Base-by-base conservation (phyloP, 2,113 vertebrate genomes). In the Xiphorhynchus elegans region DNA sequence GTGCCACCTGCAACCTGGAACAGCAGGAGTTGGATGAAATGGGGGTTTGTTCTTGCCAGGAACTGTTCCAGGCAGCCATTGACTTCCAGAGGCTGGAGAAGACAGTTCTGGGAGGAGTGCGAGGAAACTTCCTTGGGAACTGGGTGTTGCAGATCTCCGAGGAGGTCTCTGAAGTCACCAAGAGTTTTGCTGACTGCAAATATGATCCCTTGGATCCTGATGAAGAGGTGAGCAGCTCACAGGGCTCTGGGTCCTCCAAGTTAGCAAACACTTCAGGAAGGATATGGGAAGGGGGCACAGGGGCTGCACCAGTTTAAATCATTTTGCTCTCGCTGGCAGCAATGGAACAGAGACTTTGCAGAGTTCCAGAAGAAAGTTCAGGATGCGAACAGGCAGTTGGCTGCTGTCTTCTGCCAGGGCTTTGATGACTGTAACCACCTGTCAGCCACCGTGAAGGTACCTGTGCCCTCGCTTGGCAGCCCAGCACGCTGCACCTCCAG, bases 61-160 rank as follows among this genome's bases (percentile, higher is more conserved):
- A 98, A 58, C 96, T 98, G 37, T 98, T 98, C 29, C 91, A 93
- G 50, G 97, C 94, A 1, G 95, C 97, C 1, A 79, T 97, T 0
- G 98, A 98, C 92, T 97, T 98, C 17, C 70, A 91, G 87, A 98
- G 96, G 95, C 87, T 99, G 87, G 98, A 98, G 88, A 98, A 98
- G 40, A 96, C 92, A 0, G 98, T 98, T 63, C 25, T 98, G 10
- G 98, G 98, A 13, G 98, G 98, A 0, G 93, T 97, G 52, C 64
- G 88, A 66, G 98, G 98, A 10, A 97, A 92, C 64, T 64, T 96
- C 79, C 89, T 98, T 0, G 96, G 98, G 4, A 83, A 31, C 37
- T 84, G 80, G 82, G 90, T 98, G 52, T 17, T 94, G 8, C 94
- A 68, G 59, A 93, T 98, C 58, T 98, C 97, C 2, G 96, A 98